Base-by-base conservation (phyloP, 1,140 invertebrate genomes). In the Linepithema humile region DNA sequence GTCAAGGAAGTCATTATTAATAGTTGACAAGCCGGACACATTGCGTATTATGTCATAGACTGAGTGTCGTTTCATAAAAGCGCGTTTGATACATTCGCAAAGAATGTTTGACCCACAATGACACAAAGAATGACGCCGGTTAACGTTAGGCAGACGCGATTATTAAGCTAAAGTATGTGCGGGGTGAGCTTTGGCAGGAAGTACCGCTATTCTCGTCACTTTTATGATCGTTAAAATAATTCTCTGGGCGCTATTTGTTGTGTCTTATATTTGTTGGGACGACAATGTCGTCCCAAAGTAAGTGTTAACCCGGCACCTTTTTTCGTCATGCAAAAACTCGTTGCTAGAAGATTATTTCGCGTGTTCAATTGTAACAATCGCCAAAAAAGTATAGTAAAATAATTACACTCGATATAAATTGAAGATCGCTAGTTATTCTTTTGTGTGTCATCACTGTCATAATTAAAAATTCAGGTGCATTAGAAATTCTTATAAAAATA, bases 151-250 rank as follows among this genome's bases (percentile, higher is more conserved):
- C 80, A 82, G 80, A 60, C 57, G 55, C 43, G 80, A 75, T 82
- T 60, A 82, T 82, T 82, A 82, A 82, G 80, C 67, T 73, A 75
- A 82, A 82, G 80, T 82, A 74, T 82, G 70, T 82, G 67, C 70
- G 80, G 67, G 80, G 69, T 55, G 67, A 53, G 55, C 59, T 83
- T 83, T 69, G 64, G 72, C 82, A 83, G 82, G 82, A 83, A 83
- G 70, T 75, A 75, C 72, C 45, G 45, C 26, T 64, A 83, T 83
- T 83, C 72, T 53, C 59, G 45, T 74, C 72, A 55, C 72, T 83
- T 83, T 83, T 75, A 57, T 35, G 72, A 20, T 83, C 70, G 73
- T 83, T 64, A 53, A 83, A 75, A 75, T 59, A 83, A 83, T 83
- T 83, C 70, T 12, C 80, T 20, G 48, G 23, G 15, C 48, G n/a